Percentiles rank a stretch among this genome's conserved stretches.
Conservation (phyloP, 2,888 invertebrate genomes). For the Heliconius erato region DNA sequence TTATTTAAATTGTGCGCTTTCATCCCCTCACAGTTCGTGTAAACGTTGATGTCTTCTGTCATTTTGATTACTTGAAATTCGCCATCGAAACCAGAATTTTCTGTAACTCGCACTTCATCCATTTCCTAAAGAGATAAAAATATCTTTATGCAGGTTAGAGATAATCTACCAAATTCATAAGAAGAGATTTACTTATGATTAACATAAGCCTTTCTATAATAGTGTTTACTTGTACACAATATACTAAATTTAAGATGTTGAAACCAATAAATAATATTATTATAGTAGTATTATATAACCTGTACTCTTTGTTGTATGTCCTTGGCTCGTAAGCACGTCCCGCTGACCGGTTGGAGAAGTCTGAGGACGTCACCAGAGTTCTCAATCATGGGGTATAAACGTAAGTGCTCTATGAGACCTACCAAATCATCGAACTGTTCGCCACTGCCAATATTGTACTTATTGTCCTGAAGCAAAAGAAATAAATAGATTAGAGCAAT, state of each 20-base stretch:
- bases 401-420: slow-evolving; percentile 97
- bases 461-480: slow-evolving; percentile 88
- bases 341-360: slow-evolving; percentile 96
- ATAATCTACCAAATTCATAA: no score
- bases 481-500: neutral
- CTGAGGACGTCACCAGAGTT: slow-evolving; percentile 98
- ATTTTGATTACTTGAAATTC: slow-evolving; percentile 97
- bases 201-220: neutral
- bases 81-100: slow-evolving; percentile 92
- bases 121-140: slow-evolving; percentile 60
- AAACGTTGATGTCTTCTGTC: slow-evolving; percentile 95
- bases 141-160: neutral
- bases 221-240: neutral
- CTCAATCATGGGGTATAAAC: slow-evolving; percentile 98
- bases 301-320: slow-evolving; percentile 66
- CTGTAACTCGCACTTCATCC: slow-evolving; percentile 61
- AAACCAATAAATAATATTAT: neutral
- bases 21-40: slow-evolving; percentile 95
- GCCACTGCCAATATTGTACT: slow-evolving; percentile 98
- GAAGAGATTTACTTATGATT: neutral
- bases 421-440: slow-evolving; percentile 96
- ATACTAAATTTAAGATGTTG: neutral
- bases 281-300: neutral
- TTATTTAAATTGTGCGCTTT: slow-evolving; percentile 94
- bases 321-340: slow-evolving; percentile 90